Percentiles rank a stretch among this genome's conserved stretches.
Conservation (phyloP, 2,113 vertebrate species). For the Spea bombifrons region DNA sequence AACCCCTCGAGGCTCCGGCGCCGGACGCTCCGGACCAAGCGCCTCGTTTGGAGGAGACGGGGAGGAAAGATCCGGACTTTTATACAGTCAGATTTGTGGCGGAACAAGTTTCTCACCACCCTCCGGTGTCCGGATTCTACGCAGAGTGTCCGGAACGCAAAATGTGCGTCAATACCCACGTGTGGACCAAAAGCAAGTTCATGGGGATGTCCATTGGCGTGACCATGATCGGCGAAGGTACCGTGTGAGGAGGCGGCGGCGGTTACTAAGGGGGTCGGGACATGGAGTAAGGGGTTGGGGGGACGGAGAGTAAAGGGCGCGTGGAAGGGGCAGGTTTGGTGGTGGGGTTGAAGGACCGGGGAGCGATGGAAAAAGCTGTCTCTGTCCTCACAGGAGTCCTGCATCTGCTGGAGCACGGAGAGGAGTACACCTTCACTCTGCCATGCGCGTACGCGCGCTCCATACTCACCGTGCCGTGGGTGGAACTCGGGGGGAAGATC, state of each 20-base stretch:
- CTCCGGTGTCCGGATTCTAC: conserved; percentile 96
- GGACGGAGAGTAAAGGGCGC: neutral
- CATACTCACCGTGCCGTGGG: conserved; percentile 97
- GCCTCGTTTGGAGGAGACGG: conserved; percentile 53
- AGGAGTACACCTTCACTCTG: conserved; percentile 92
- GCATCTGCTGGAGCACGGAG: conserved; percentile 84
- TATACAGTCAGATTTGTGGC: conserved; percentile 89
- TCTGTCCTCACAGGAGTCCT: conserved; percentile 73
- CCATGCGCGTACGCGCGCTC: conserved; percentile 94
- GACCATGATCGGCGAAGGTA: conserved; percentile 95
- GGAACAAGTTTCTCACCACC: conserved; percentile 97
- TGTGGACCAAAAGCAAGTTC: conserved; percentile 99
- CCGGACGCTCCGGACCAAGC: conserved; percentile 50
- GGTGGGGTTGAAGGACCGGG: neutral
- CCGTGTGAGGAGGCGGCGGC: conserved; percentile 66
- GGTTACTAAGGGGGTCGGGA: conserved; percentile 66
- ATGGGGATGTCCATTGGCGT: conserved; percentile 99
- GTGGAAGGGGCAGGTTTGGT: no score
- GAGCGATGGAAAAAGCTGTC: neutral
- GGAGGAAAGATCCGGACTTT: conserved; percentile 58
- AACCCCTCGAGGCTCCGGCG: conserved; percentile 12
- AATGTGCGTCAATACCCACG: conserved; percentile 92
- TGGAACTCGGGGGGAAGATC: conserved; percentile 95
- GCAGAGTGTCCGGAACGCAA: conserved; percentile 88
- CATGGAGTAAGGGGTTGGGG: neutral